Evolutionary conservation across 2,113 vertebrate genomes (phyloP).

Genomic region (Pelecanus crispus): DNA sequence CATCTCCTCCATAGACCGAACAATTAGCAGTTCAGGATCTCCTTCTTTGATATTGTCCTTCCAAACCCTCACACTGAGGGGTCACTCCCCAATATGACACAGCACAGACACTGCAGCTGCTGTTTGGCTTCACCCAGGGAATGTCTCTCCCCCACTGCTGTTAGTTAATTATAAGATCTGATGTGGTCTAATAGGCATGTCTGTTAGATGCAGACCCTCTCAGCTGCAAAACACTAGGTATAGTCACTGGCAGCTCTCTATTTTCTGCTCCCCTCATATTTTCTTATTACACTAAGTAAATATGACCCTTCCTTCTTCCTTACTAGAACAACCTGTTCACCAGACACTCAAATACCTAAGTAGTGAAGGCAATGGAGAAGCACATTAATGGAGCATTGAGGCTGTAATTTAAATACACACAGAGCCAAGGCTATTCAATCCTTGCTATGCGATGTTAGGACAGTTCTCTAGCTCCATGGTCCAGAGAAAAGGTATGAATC

Average conservation of each 20-base stretch:
- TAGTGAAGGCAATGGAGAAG: slow-evolving; percentile 18
- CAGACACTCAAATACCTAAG: slow-evolving; percentile 53
- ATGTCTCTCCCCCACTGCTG: background rate
- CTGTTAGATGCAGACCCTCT: slow-evolving; percentile 42
- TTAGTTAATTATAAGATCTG: slow-evolving; percentile 58
- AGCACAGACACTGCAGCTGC: slow-evolving; percentile 1
- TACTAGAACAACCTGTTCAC: slow-evolving; percentile 26
- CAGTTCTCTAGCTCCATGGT: background rate
- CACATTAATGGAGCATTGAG: background rate
- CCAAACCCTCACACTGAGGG: background rate
- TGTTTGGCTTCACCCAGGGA: slow-evolving; percentile 52
- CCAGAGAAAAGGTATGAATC: background rate
- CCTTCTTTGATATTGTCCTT: background rate
- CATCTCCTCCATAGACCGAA: background rate
- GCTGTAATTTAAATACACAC: background rate
- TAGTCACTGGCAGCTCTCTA: slow-evolving; percentile 47
- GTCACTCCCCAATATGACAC: background rate
- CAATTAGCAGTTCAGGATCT: background rate
- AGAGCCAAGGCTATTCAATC: background rate
- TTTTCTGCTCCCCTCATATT: slow-evolving; percentile 60
- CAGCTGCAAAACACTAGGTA: background rate
- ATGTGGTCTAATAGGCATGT: slow-evolving; percentile 47
- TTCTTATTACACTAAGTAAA: slow-evolving; percentile 62
- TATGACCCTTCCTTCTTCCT: slow-evolving; percentile 27
- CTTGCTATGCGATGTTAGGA: background rate